These are phyloP conservation scores for Coregonus sp. DNA, from an alignment of 2,797 vertebrate species.

Conservation along the genomic window DNA sequence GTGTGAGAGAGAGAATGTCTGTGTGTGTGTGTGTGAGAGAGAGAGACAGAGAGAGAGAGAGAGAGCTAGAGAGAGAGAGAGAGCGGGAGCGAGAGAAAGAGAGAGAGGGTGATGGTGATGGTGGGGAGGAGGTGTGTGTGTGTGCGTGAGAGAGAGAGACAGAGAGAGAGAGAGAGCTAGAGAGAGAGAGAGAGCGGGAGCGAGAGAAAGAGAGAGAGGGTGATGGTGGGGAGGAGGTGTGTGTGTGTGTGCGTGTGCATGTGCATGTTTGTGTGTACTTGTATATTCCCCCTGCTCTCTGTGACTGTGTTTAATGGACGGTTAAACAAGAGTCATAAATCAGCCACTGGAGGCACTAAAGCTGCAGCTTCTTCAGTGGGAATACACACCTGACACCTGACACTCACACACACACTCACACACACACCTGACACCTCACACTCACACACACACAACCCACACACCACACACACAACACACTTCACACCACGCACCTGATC, in stretches of 20 bases:
- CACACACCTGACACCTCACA: neutral
- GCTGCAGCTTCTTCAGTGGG: conserved; percentile 33
- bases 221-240: neutral
- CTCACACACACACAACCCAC: neutral
- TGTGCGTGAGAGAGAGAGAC: neutral
- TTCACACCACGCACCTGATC: neutral
- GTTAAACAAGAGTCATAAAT: conserved; percentile 49
- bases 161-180: too few species aligned
- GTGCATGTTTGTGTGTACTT: neutral
- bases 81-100: too few species aligned
- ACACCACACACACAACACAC: neutral
- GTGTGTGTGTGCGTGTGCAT: conserved; percentile 7
- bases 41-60: neutral
- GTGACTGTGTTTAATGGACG: conserved; percentile 21
- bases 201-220: neutral
- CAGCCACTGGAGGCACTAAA: conserved; percentile 57
- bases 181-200: too few species aligned
- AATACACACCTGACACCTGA: conserved; percentile 36
- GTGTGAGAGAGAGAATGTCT: neutral
- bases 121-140: neutral
- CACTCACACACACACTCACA: neutral
- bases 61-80: neutral
- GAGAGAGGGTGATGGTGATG: neutral
- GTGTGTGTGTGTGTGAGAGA: neutral
- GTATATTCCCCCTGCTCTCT: conserved; percentile 1